Conservation (phyloP, 2,888 invertebrate species). For the Aphodius granarius region DNA sequence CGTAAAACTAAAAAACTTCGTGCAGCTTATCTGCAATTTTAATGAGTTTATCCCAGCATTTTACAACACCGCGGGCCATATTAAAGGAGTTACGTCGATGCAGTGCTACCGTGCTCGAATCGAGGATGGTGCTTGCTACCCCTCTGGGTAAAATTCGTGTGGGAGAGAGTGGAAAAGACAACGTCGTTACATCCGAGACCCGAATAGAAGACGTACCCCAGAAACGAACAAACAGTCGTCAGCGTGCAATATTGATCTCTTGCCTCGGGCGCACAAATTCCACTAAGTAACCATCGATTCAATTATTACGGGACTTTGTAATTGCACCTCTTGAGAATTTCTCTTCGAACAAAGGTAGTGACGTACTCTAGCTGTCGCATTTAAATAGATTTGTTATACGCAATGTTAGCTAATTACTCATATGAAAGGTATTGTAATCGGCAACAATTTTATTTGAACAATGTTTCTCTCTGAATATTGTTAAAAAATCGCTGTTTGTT, state of each 20-base stretch:
- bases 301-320: neutral
- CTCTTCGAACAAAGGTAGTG: neutral
- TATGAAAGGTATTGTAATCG: too few species aligned
- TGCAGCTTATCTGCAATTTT: neutral
- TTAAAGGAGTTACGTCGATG: neutral
- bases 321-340: neutral
- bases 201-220: neutral
- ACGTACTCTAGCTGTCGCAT: too few species aligned
- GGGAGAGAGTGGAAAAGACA: neutral
- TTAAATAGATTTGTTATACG: too few species aligned
- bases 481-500: too few species aligned
- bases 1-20: neutral
- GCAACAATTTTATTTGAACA: too few species aligned
- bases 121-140: neutral
- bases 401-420: too few species aligned
- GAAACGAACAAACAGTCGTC: neutral
- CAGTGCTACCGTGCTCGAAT: neutral
- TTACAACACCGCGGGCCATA: neutral
- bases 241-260: neutral
- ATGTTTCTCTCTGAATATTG: too few species aligned
- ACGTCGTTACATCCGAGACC: neutral
- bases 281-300: neutral
- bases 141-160: neutral
- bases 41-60: neutral
- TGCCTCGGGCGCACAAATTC: neutral